phyloP scores from a whole-genome alignment of 1,140 invertebrate species.

The Venustaconcha ellipsiformis region DNA sequence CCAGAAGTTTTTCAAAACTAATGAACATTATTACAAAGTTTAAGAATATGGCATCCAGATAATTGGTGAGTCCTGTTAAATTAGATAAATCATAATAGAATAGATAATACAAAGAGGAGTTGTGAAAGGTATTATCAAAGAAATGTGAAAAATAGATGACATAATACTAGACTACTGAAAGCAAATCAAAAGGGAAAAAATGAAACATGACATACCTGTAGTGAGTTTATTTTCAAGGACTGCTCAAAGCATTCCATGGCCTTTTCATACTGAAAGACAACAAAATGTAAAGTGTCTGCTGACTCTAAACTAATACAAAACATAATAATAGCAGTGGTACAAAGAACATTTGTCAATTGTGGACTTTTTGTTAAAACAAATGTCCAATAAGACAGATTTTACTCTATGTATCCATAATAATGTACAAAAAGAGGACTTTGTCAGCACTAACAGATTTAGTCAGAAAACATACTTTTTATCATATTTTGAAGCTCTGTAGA shows the following conservation, averaged over 20 bases:
- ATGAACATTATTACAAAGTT: neutral
- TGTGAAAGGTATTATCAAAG: neutral
- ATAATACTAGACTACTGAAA: no score
- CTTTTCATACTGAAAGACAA: constrained; percentile 60
- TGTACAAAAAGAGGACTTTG: no score
- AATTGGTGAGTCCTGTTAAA: neutral
- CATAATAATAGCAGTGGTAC: neutral
- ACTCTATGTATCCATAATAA: no score
- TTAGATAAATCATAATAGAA: neutral
- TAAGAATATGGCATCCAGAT: neutral
- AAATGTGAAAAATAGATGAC: no score
- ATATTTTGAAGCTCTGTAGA: no score
- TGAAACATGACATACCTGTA: constrained; percentile 65
- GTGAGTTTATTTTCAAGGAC: constrained; percentile 85
- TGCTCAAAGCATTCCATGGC: constrained; percentile 74
- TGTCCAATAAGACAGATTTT: no score
- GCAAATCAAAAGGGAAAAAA: no score
- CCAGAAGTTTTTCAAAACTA: neutral
- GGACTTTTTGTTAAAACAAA: no score
- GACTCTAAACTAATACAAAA: neutral
- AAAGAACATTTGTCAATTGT: no score
- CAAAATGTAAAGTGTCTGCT: constrained; percentile 19
- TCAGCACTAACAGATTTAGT: no score
- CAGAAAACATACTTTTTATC: no score
- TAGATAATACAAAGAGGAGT: neutral